Conservation (phyloP, 53 echinoderm and acorn worm genomes). For the Pentamera pediparva region DNA sequence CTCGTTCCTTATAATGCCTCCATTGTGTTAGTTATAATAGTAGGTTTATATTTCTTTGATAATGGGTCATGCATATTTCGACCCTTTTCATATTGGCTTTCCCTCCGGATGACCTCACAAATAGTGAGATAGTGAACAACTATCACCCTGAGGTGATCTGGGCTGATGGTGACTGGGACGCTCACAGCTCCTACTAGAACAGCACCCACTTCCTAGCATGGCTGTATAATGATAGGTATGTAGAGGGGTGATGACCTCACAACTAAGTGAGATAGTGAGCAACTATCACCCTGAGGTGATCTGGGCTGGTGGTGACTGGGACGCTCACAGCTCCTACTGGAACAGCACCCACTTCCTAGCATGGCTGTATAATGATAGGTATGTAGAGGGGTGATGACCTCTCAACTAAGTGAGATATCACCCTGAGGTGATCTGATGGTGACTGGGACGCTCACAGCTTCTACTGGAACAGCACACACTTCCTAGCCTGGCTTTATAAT, state of each 20-base stretch:
- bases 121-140: slow-evolving; percentile 59
- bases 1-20: too few species aligned
- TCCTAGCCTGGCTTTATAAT: slow-evolving; percentile 86
- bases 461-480: slow-evolving; percentile 78
- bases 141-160: slow-evolving; percentile 78
- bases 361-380: slow-evolving; percentile 80
- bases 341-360: slow-evolving; percentile 76
- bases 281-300: slow-evolving; percentile 68
- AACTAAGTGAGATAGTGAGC: slow-evolving; percentile 68
- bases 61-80: too few species aligned
- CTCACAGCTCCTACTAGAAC: slow-evolving; percentile 62
- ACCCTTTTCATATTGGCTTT: too few species aligned
- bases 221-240: slow-evolving; percentile 70
- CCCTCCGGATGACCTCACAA: too few species aligned
- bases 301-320: slow-evolving; percentile 75
- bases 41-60: too few species aligned
- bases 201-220: slow-evolving; percentile 76
- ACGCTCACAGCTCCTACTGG: slow-evolving; percentile 58
- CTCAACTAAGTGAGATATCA: slow-evolving; percentile 84
- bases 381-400: too few species aligned
- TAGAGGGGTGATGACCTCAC: slow-evolving; percentile 50
- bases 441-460: slow-evolving; percentile 49
- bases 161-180: slow-evolving; percentile 70
- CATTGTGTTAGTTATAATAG: too few species aligned
- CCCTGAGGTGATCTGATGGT: slow-evolving; percentile 73